Evolutionary conservation across 1,140 invertebrate genomes (phyloP), one percentile per base, ranked within the genome.

Genomic region (Cheumatopsyche charites): DNA sequence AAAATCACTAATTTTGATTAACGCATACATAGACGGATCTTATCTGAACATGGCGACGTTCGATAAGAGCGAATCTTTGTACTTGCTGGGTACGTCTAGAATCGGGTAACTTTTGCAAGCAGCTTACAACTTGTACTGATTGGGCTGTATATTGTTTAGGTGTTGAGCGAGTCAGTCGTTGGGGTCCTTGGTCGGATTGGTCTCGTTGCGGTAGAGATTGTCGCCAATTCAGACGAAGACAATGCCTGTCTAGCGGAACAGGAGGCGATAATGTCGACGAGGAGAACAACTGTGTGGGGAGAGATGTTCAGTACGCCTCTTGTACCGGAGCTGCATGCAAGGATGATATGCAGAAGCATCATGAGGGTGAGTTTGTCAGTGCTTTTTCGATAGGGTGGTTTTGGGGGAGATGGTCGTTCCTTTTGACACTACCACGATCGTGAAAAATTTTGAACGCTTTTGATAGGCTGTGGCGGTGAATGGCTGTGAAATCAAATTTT

Each of bases 121-220:
- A n/a, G n/a, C n/a, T n/a, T n/a, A n/a, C n/a, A n/a, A n/a, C n/a
- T n/a, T n/a, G n/a, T n/a, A n/a, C n/a, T 58, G 52, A 58, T 21
- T 58, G 23, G 17, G 52, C 23, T n/a, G 42, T 36, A 4, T 36
- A 9, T 4, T 36, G 29, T 36, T 36, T 36, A 36, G 29, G 29
- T 36, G 29, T 36, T 36, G 29, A 36, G 9, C 29, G 29, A 36
- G 29, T 76, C 67, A 84, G 85, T 1, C 83, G 90, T 36, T 97
- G 95, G 95, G 91, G 92, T n/a, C 82, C 88, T 65, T 97, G 94
- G 94, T 91, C 92, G 6, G 87, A 90, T 12, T 97, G 94, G 93
- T 94, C 93, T 7, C 87, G 91, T 69, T 97, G 95, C 78, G 91
- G 91, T 68, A 86, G 89, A 36, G 94, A 97, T 79, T 96, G 93